phyloP scores from a whole-genome alignment of 2,888 invertebrate species.

The Calephelis perditalis region DNA sequence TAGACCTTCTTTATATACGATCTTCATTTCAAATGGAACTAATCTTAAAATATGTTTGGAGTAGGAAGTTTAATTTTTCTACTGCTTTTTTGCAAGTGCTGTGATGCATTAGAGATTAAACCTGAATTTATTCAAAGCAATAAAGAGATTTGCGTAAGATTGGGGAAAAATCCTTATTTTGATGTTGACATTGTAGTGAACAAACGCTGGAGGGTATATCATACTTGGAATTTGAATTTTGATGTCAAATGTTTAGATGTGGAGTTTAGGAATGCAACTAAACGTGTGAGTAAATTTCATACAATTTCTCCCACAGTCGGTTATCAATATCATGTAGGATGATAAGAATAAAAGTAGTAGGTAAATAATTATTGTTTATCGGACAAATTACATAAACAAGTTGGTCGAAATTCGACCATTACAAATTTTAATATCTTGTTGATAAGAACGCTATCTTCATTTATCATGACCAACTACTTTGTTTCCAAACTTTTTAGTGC shows the following conservation, averaged over 20 bases:
- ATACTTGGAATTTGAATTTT: conserved; percentile 52
- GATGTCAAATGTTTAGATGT: conserved; percentile 49
- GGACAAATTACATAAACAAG: too few species aligned
- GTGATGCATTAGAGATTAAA: conserved; percentile 14
- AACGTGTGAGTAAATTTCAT: conserved; percentile 35
- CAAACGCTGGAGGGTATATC: conserved; percentile 52
- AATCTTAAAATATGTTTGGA: neutral
- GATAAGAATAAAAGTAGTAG: too few species aligned
- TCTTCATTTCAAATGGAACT: neutral
- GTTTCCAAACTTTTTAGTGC: too few species aligned
- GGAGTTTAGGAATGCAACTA: conserved; percentile 45
- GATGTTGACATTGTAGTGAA: conserved; percentile 48
- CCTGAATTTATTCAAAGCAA: conserved; percentile 25
- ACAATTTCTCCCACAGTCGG: too few species aligned
- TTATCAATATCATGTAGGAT: too few species aligned
- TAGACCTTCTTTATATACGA: conserved; percentile 23
- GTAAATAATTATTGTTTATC: too few species aligned
- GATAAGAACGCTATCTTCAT: too few species aligned
- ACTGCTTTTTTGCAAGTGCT: neutral
- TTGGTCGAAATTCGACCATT: too few species aligned
- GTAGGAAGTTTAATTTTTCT: neutral
- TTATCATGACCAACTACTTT: too few species aligned
- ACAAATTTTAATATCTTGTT: too few species aligned
- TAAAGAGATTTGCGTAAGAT: conserved; percentile 36
- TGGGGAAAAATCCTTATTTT: conserved; percentile 48